Percentiles rank a stretch among this genome's conserved stretches.
phyloP scores from a whole-genome alignment of 1,140 invertebrate genomes.

The Cydia pomonella region DNA sequence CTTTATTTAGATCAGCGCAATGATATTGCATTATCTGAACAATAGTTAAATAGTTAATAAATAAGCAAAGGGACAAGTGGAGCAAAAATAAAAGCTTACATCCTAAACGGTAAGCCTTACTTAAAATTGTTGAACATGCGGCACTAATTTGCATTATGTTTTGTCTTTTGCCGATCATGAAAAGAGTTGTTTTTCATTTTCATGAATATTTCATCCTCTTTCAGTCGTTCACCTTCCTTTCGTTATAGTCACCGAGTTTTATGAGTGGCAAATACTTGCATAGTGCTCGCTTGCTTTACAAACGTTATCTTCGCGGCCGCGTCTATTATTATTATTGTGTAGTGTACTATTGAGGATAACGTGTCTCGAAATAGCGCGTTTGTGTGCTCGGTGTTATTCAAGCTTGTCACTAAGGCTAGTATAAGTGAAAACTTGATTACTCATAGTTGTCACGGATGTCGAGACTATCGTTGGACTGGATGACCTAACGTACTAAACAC shows the following conservation, averaged over 20 bases:
- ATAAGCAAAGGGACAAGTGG: too few relatives aligned
- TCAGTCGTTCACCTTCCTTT: constrained; percentile 59
- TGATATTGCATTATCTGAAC: too few relatives aligned
- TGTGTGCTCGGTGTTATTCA: constrained; percentile 42
- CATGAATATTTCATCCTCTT: constrained; percentile 42
- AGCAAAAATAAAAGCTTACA: too few relatives aligned
- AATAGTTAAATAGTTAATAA: too few relatives aligned
- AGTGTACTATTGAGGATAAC: constrained; percentile 70
- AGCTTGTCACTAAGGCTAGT: background rate
- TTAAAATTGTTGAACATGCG: too few relatives aligned
- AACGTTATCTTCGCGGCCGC: constrained; percentile 44
- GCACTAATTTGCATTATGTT: too few relatives aligned
- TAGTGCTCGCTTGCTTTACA: background rate
- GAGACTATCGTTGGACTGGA: background rate
- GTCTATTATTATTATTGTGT: constrained; percentile 56
- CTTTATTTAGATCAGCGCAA: too few relatives aligned
- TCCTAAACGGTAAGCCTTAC: too few relatives aligned
- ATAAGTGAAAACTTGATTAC: background rate
- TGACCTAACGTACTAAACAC: background rate
- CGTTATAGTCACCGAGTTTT: constrained; percentile 43
- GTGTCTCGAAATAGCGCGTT: constrained; percentile 68
- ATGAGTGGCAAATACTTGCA: constrained; percentile 14
- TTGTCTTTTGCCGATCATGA: too few relatives aligned
- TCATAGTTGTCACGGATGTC: background rate
- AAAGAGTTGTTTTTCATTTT: constrained; percentile 22